These are phyloP conservation scores for Listronotus bonariensis DNA, from an alignment of 1,140 invertebrate species.

Conservation along the genomic window DNA sequence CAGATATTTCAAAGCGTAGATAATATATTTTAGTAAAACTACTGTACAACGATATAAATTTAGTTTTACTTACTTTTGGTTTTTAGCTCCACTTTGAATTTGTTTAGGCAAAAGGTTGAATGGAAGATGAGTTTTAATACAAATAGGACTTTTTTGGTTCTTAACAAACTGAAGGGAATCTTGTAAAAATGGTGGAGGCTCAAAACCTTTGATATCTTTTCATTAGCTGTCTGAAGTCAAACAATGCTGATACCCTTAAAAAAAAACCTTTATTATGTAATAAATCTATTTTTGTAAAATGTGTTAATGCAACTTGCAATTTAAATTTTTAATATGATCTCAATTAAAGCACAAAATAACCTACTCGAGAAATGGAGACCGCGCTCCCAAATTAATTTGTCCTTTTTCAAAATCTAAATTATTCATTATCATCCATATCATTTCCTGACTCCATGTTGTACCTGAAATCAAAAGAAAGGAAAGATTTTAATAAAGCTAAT, in stretches of 20 bases:
- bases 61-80: constrained; percentile 53
- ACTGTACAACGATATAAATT: too few species aligned
- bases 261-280: too few species aligned
- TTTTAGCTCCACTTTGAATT: constrained; percentile 58
- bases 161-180: constrained; percentile 43
- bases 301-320: not conserved
- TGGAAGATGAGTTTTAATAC: constrained; percentile 75
- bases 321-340: constrained; percentile 6
- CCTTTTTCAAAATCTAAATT: constrained; percentile 60
- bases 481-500: too few species aligned
- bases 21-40: too few species aligned
- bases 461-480: constrained; percentile 47
- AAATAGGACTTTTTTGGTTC: constrained; percentile 58
- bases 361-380: constrained; percentile 59
- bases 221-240: constrained; percentile 50
- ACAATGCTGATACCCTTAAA: constrained; percentile 53
- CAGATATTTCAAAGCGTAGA: too few species aligned
- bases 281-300: too few species aligned
- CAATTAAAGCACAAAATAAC: constrained; percentile 22
- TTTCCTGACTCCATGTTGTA: constrained; percentile 66
- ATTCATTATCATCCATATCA: constrained; percentile 62
- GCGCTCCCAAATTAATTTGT: constrained; percentile 47
- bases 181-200: constrained; percentile 46
- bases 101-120: constrained; percentile 66
- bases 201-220: constrained; percentile 44